phyloP scores from a whole-genome alignment of 2,113 vertebrate species.

The Sinosuthora webbiana region DNA sequence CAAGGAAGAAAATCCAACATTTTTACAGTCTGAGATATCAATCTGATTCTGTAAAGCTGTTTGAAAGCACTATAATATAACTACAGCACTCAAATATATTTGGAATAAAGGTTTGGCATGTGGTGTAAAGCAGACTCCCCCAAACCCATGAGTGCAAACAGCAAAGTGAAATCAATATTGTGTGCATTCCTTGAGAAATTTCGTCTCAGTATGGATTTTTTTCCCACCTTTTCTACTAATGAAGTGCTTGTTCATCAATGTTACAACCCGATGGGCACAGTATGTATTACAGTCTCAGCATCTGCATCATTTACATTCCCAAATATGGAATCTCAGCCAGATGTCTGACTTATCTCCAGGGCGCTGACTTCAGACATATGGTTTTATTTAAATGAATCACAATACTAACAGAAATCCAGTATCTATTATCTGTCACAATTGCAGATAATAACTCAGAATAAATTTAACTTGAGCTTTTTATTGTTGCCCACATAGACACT shows the following conservation, averaged over 20 bases:
- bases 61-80: background rate
- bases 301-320: constrained; percentile 46
- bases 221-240: background rate
- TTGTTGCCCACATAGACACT: background rate
- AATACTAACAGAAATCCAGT: constrained; percentile 27
- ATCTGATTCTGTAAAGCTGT: background rate
- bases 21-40: constrained; percentile 19
- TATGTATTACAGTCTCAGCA: constrained; percentile 25
- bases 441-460: constrained; percentile 26
- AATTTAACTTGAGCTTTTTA: constrained; percentile 27
- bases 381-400: constrained; percentile 57
- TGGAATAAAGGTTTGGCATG: background rate
- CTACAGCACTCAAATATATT: background rate
- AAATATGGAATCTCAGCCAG: constrained; percentile 36
- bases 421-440: constrained; percentile 20
- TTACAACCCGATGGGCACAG: background rate
- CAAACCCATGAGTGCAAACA: background rate
- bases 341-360: constrained; percentile 54
- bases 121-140: background rate
- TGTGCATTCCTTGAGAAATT: background rate
- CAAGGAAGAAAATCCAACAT: background rate
- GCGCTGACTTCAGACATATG: constrained; percentile 21
- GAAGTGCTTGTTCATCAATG: constrained; percentile 8
- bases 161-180: background rate
- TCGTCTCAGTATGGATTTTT: background rate